A percentile compares a stretch with the other conserved stretches of the same genome.
These are phyloP conservation scores for Hypsopygia costalis DNA, from an alignment of 2,888 invertebrate genomes.

Conservation along the genomic window DNA sequence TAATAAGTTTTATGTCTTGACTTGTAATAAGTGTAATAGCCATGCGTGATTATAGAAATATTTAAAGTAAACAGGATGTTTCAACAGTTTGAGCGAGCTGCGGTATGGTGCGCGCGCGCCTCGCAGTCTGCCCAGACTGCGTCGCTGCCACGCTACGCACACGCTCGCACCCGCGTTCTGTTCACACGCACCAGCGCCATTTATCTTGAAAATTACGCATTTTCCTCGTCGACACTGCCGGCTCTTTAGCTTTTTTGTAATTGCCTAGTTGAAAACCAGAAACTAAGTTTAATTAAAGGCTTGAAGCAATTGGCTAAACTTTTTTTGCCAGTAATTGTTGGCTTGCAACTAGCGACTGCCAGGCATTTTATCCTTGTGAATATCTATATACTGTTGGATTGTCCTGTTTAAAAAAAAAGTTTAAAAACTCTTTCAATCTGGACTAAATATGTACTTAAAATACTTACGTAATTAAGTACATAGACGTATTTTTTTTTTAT, in stretches of 20 bases:
- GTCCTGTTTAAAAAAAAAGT: too few relatives aligned
- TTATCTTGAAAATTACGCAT: constrained; percentile 7
- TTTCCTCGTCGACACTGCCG: constrained; percentile 1
- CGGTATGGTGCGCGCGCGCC: constrained; percentile 4
- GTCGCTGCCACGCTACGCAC: constrained; percentile 4
- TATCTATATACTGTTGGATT: too few relatives aligned
- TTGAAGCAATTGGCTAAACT: background rate
- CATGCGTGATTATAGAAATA: too few relatives aligned
- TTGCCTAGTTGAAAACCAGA: constrained; percentile 1
- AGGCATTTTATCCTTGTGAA: background rate
- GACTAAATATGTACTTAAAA: too few relatives aligned
- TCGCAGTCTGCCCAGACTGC: constrained; percentile 7
- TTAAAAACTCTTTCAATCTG: too few relatives aligned
- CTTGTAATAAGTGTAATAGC: too few relatives aligned
- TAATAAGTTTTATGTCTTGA: too few relatives aligned
- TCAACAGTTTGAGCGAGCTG: background rate
- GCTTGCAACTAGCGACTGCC: background rate
- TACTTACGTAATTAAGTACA: too few relatives aligned
- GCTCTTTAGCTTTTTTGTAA: constrained; percentile 5
- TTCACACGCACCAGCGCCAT: constrained; percentile 7
- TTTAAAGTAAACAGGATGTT: too few relatives aligned
- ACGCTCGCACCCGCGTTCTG: constrained; percentile 3
- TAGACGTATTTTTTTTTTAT: too few relatives aligned
- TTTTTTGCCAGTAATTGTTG: background rate
- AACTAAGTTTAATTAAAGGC: background rate